Conservation (phyloP, 2,113 vertebrate species). For the Hippocampus zosterae region DNA sequence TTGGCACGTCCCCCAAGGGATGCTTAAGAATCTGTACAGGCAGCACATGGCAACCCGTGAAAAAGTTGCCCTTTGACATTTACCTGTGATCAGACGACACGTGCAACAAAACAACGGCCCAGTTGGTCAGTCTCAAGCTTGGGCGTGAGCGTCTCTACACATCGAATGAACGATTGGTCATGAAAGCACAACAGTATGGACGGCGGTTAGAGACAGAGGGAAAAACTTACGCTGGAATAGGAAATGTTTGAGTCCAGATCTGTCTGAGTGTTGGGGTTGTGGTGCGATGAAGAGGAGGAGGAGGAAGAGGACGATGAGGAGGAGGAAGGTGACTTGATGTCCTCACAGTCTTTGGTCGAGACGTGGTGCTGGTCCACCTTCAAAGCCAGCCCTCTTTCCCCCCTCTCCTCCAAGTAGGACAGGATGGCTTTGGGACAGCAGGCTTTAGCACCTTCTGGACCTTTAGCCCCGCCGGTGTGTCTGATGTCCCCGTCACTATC, state of each 20-base stretch:
- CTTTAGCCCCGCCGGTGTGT: conserved; percentile 79
- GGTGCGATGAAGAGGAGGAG: conserved; percentile 71
- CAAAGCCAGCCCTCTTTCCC: conserved; percentile 78
- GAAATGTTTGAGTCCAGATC: conserved; percentile 94
- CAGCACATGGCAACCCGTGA: background rate
- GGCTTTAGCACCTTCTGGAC: conserved; percentile 80
- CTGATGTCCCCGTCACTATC: conserved; percentile 81
- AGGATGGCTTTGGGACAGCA: conserved; percentile 81
- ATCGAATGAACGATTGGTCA: conserved; percentile 12
- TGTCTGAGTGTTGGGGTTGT: conserved; percentile 84
- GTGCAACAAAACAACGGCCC: conserved; percentile 19
- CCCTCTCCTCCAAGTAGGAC: conserved; percentile 81
- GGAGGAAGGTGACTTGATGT: conserved; percentile 83
- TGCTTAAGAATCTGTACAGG: conserved; percentile 47
- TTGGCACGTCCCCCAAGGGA: conserved; percentile 24
- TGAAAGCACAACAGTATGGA: conserved; percentile 57
- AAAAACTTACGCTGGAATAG: conserved; percentile 94
- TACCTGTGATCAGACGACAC: conserved; percentile 35
- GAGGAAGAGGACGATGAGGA: background rate
- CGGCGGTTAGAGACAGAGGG: conserved; percentile 63
- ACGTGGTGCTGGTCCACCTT: conserved; percentile 88
- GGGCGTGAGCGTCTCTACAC: conserved; percentile 6
- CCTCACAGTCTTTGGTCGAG: conserved; percentile 90
- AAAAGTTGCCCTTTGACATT: conserved; percentile 17
- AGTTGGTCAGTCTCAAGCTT: conserved; percentile 29